phyloP scores from a whole-genome alignment of 1,140 invertebrate genomes.

The Hypothenemus hampei region DNA sequence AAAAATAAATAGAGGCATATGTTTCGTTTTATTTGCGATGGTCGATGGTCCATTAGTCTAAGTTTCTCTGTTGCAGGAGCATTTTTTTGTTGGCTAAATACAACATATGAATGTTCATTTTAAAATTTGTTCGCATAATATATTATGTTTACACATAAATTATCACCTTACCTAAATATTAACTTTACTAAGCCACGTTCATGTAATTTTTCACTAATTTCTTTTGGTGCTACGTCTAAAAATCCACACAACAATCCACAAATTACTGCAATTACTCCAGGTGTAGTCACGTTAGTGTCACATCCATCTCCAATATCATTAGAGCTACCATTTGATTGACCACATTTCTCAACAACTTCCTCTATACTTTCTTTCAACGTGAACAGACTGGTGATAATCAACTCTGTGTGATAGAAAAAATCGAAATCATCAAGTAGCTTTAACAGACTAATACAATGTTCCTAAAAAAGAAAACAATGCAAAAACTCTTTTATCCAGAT shows the following conservation, averaged over 20 bases:
- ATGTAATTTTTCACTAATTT: conserved; percentile 25
- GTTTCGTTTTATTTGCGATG: too few relatives aligned
- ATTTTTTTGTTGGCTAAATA: too few relatives aligned
- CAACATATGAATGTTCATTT: too few relatives aligned
- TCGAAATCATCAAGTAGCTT: conserved; percentile 26
- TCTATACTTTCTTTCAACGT: conserved; percentile 2
- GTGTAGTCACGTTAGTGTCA: conserved; percentile 39
- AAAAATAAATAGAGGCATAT: too few relatives aligned
- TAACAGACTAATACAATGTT: too few relatives aligned
- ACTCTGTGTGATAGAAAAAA: conserved; percentile 22
- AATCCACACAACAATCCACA: conserved; percentile 48
- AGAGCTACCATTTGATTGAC: background rate
- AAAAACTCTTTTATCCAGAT: too few relatives aligned
- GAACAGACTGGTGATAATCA: conserved; percentile 21
- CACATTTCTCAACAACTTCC: background rate
- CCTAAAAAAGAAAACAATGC: too few relatives aligned
- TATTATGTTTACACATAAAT: conserved; percentile 14
- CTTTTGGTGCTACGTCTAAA: conserved; percentile 43
- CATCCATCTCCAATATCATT: background rate
- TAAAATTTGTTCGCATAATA: too few relatives aligned
- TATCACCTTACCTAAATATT: conserved; percentile 30
- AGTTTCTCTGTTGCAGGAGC: too few relatives aligned
- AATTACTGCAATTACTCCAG: conserved; percentile 46
- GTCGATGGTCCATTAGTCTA: too few relatives aligned
- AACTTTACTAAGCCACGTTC: conserved; percentile 31